Base-by-base conservation (phyloP, 2,888 invertebrate species). In the Schizaphis graminum region DNA sequence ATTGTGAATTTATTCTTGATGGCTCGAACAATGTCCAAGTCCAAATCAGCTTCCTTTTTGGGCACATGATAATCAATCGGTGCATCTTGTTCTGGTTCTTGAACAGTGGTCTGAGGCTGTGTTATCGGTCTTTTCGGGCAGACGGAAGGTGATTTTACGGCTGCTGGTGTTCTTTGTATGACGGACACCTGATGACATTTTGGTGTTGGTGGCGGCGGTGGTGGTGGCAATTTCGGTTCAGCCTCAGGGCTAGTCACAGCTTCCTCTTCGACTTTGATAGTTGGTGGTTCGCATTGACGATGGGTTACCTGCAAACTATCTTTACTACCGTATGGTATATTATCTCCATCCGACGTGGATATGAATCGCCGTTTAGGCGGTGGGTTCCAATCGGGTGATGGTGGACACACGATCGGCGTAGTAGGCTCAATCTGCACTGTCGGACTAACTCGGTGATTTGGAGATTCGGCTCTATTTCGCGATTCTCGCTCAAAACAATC, bases 41-140 rank as follows among this genome's bases (percentile, higher is more conserved):
- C 95, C 56, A 90, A 89, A 26, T 93, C 94, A n/a, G 91, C 86
- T 94, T 95, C 95, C 95, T 98, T 97, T 96, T 98, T 98, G 49
- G 98, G 98, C 95, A 98, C 98, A 95, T 97, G 98, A 96, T 98
- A 98, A 95, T 98, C 98, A 95, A 98, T 98, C 0, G 98, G 98
- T 95, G 98, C 98, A 95, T 98, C 98, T 96, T 98, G 97, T 96
- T 97, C 97, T 0, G 97, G 97, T 95, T 97, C 97, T 95, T 85
- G 95, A 95, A 77, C 47, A 57, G 67, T 56, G 26, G 47, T 44
- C 11, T 56, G 92, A n/a, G 47, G 26, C 47, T 53, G 67, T 57
- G 49, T 26, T 28, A 77, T n/a, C 26, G 57, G 53, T 61, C 28
- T 47, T 47, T 49, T 53, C 49, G 24, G n/a, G 47, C n/a, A 56